These are phyloP conservation scores for Noctua janthina DNA, from an alignment of 2,888 invertebrate species.

Conservation along the genomic window DNA sequence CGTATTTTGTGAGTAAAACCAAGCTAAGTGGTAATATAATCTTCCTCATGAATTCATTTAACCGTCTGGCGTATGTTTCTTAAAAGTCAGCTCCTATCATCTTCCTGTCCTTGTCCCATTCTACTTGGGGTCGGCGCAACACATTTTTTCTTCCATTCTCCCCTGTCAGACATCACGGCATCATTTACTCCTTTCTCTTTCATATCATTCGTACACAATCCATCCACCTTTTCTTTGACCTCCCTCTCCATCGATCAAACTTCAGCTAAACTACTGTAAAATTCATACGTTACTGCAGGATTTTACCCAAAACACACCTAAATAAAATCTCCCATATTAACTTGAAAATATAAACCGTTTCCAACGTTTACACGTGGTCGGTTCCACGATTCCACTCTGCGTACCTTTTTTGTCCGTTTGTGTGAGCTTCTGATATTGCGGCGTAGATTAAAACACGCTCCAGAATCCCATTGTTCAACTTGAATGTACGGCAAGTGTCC, in stretches of 20 bases:
- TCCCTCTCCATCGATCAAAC: too few relatives aligned
- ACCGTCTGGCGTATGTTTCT: background rate
- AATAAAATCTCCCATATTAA: conserved; percentile 26
- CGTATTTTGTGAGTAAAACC: background rate
- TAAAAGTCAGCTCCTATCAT: background rate
- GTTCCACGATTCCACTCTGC: conserved; percentile 32
- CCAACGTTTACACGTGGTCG: conserved; percentile 30
- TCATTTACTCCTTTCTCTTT: too few relatives aligned
- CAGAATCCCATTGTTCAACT: conserved; percentile 58
- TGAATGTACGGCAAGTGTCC: conserved; percentile 55
- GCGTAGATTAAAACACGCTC: conserved; percentile 59
- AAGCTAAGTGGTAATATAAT: too few relatives aligned
- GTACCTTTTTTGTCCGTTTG: conserved; percentile 47
- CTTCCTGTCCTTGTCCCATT: too few relatives aligned
- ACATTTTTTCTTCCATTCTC: too few relatives aligned
- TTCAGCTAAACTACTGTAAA: background rate
- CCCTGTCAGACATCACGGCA: too few relatives aligned
- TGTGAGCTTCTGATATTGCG: conserved; percentile 52
- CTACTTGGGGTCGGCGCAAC: too few relatives aligned
- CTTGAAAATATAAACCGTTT: conserved; percentile 19
- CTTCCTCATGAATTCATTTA: background rate
- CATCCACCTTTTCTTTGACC: too few relatives aligned
- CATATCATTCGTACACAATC: too few relatives aligned
- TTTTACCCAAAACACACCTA: background rate
- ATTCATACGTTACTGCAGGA: background rate